Evolutionary conservation across 1,140 invertebrate genomes (phyloP).

Genomic region (Papilio machaon): DNA sequence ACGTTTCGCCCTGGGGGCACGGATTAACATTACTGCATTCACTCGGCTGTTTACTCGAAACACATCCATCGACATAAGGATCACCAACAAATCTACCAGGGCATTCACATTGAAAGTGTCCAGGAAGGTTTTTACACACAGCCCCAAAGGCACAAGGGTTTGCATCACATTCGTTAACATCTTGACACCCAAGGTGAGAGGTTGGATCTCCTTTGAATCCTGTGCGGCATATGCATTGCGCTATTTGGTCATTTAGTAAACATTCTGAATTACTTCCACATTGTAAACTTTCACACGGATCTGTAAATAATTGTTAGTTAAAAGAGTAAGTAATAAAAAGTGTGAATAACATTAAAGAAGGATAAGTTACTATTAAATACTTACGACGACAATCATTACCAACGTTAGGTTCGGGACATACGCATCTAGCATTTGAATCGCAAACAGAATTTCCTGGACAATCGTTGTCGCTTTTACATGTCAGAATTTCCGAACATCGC

Average conservation of each 20-base stretch:
- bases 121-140: conserved; percentile 93
- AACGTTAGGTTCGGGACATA: conserved; percentile 94
- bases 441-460: conserved; percentile 96
- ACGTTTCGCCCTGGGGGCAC: conserved; percentile 92
- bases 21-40: conserved; percentile 89
- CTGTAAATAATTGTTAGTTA: conserved; percentile 76
- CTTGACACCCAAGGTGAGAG: conserved; percentile 89
- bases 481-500: conserved; percentile 90
- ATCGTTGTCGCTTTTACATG: conserved; percentile 88
- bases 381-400: conserved; percentile 95
- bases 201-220: conserved; percentile 89
- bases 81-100: conserved; percentile 87
- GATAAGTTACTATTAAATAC: conserved; percentile 65
- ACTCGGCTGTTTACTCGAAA: conserved; percentile 83
- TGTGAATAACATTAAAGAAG: conserved; percentile 31
- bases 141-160: conserved; percentile 91
- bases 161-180: conserved; percentile 93
- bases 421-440: conserved; percentile 88
- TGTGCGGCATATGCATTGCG: conserved; percentile 91
- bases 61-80: conserved; percentile 88
- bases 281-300: conserved; percentile 93
- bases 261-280: conserved; percentile 95
- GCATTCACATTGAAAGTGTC: conserved; percentile 93
- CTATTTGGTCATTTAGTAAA: conserved; percentile 91
- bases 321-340: conserved; percentile 27